Percentiles rank a stretch among this genome's conserved stretches.
phyloP scores from a whole-genome alignment of 2,888 invertebrate species.

The Globia sparganii region DNA sequence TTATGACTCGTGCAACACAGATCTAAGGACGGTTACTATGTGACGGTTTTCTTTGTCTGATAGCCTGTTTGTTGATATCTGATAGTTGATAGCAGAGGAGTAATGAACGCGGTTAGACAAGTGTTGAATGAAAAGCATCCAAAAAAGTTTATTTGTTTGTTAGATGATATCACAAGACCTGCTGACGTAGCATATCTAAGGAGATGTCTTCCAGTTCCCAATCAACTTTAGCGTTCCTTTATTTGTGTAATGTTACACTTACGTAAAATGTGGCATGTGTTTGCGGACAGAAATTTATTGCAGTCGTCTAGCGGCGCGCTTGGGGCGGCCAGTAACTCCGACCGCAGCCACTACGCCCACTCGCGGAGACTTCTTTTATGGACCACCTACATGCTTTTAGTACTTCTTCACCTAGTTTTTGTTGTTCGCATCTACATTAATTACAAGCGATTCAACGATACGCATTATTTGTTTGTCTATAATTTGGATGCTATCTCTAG shows the following conservation, averaged over 20 bases:
- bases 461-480: slow-evolving; percentile 23
- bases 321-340: slow-evolving; percentile 50
- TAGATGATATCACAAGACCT: slow-evolving; percentile 25
- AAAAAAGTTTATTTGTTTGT: slow-evolving; percentile 16
- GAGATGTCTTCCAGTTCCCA: slow-evolving; percentile 15
- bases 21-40: background rate
- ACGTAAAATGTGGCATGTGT: slow-evolving; percentile 61
- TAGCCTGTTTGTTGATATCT: slow-evolving; percentile 30
- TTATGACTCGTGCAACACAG: background rate
- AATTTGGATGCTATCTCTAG: slow-evolving; percentile 26
- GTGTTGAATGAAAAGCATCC: slow-evolving; percentile 38
- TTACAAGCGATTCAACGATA: slow-evolving; percentile 25
- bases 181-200: slow-evolving; percentile 23
- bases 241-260: slow-evolving; percentile 56
- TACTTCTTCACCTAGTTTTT: slow-evolving; percentile 65
- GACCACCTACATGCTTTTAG: slow-evolving; percentile 66
- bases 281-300: slow-evolving; percentile 64
- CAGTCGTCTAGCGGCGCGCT: slow-evolving; percentile 62
- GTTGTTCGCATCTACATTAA: slow-evolving; percentile 43
- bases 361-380: slow-evolving; percentile 55
- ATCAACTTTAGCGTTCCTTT: slow-evolving; percentile 54
- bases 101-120: slow-evolving; percentile 50
- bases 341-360: slow-evolving; percentile 66
- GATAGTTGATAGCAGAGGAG: slow-evolving; percentile 51
- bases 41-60: slow-evolving; percentile 44